Evolutionary conservation across 2,888 invertebrate genomes (phyloP).

Genomic region (Isoperla grammatica): DNA sequence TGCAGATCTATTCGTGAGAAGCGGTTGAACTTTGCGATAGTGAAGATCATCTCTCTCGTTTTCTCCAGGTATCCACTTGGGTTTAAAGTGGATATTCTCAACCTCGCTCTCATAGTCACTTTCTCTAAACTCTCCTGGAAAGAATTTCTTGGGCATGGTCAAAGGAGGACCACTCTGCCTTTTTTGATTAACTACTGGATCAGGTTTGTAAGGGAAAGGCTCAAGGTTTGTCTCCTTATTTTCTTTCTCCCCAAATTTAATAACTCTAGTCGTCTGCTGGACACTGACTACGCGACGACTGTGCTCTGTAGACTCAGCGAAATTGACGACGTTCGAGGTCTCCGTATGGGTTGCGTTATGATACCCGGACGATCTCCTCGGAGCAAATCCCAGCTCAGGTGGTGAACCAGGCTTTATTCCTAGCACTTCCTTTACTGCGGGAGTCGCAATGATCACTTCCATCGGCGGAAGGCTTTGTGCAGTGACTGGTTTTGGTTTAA

Average conservation of each 20-base stretch:
- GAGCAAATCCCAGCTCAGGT: slow-evolving; percentile 53
- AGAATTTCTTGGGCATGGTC: slow-evolving; percentile 58
- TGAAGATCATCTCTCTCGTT: slow-evolving; percentile 53
- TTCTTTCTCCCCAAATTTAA: slow-evolving; percentile 56
- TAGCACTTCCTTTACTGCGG: slow-evolving; percentile 36
- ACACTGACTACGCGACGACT: slow-evolving; percentile 56
- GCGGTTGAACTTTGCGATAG: slow-evolving; percentile 58
- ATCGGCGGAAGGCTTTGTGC: slow-evolving; percentile 39
- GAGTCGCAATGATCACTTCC: slow-evolving; percentile 40
- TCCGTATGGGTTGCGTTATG: slow-evolving; percentile 61
- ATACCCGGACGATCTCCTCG: slow-evolving; percentile 51
- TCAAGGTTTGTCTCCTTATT: slow-evolving; percentile 38
- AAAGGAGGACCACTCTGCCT: slow-evolving; percentile 41
- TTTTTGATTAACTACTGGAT: slow-evolving; percentile 39
- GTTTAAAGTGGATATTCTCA: slow-evolving; percentile 54
- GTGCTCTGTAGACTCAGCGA: slow-evolving; percentile 62
- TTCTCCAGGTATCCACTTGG: slow-evolving; percentile 59
- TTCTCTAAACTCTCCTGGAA: slow-evolving; percentile 58
- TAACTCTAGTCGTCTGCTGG: slow-evolving; percentile 62
- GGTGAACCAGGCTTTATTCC: slow-evolving; percentile 53
- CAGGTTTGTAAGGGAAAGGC: slow-evolving; percentile 47
- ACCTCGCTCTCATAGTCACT: slow-evolving; percentile 67
- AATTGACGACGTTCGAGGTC: slow-evolving; percentile 62
- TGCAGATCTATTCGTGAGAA: slow-evolving; percentile 46
- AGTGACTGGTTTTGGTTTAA: slow-evolving; percentile 50